Conservation (phyloP, 1,140 invertebrate species). For the Doryteuthis pealeii region DNA sequence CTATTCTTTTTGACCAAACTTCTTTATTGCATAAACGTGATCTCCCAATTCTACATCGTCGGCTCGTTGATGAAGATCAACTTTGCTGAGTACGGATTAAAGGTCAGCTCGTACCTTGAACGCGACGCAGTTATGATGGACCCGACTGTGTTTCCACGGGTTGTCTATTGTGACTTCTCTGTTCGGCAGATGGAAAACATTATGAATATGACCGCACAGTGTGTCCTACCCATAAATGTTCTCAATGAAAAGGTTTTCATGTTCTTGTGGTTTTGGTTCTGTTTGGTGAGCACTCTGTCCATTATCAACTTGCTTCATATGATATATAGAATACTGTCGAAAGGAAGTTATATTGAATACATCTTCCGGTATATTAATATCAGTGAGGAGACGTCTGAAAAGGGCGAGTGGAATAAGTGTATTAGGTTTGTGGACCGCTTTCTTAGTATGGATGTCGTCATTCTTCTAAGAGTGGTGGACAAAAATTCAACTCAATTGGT, state of each 20-base stretch:
- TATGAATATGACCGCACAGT: conserved; percentile 56
- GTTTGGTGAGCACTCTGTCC: not conserved
- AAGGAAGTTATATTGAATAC: not conserved
- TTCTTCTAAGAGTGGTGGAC: conserved; percentile 41
- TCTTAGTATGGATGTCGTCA: conserved; percentile 30
- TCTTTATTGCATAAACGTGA: conserved; percentile 41
- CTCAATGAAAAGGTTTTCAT: conserved; percentile 63
- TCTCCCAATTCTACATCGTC: conserved; percentile 46
- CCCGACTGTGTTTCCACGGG: conserved; percentile 53
- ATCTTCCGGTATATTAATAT: not conserved
- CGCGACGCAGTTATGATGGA: conserved; percentile 7
- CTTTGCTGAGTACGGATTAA: conserved; percentile 45
- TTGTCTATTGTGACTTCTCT: conserved; percentile 63
- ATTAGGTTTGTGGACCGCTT: not conserved
- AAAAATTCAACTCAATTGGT: conserved; percentile 45
- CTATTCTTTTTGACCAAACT: conserved; percentile 56
- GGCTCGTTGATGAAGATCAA: conserved; percentile 39
- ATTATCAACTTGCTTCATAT: not conserved
- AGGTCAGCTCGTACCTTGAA: not conserved
- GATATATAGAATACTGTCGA: not conserved
- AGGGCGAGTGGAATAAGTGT: not conserved
- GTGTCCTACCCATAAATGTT: conserved; percentile 63
- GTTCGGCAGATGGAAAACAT: conserved; percentile 55
- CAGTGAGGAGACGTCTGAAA: not conserved
- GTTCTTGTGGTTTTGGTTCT: conserved; percentile 45